Evolutionary conservation across 2,113 vertebrate genomes (phyloP), one percentile per base, ranked within the genome.

Genomic region (Carassius carassius): DNA sequence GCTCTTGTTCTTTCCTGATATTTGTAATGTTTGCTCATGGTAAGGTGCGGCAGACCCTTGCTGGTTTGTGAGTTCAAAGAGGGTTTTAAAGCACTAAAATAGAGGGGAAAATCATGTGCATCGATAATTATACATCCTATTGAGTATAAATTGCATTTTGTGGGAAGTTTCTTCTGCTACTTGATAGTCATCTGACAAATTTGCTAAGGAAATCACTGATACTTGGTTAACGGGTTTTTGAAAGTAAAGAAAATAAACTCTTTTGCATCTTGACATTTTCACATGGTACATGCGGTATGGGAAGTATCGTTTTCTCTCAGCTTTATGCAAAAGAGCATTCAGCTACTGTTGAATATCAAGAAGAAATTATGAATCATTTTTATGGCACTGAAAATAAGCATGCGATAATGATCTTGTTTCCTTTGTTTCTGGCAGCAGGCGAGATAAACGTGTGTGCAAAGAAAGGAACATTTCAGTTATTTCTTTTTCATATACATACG

Each of bases 191-290:
- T 19, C 32, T 14, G 13, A 8, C 1, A 8, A 60, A 88, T 89
- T 88, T 89, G 82, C 37, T 58, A 83, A 87, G 56, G 32, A 90
- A 89, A 90, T 60, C 49, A 79, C 80, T 58, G 47, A 21, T 54
- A 78, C 82, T 85, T 21, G 83, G 79, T 35, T 35, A 89, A 87
- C 87, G 47, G 84, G 88, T 89, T 87, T 75, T 19, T 54, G 65
- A 76, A 81, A 44, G 75, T 35, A 60, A 62, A 85, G 70, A 82
- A 85, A 84, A 83, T 62, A 49, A 75, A 54, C 54, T 75, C 69
- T 69, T 88, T 89, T 85, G 88, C 87, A 86, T 90, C 69, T 69
- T 25, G 25, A 54, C 5, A 29, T 80, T 79, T 85, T 84, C 85
- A 49, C 78, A 86, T 67, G 21, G 12, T 44, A 76, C 32, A 81